These are phyloP conservation scores for Dolichallabes microphthalmus DNA, from an alignment of 2,113 vertebrate genomes.

Conservation along the genomic window DNA sequence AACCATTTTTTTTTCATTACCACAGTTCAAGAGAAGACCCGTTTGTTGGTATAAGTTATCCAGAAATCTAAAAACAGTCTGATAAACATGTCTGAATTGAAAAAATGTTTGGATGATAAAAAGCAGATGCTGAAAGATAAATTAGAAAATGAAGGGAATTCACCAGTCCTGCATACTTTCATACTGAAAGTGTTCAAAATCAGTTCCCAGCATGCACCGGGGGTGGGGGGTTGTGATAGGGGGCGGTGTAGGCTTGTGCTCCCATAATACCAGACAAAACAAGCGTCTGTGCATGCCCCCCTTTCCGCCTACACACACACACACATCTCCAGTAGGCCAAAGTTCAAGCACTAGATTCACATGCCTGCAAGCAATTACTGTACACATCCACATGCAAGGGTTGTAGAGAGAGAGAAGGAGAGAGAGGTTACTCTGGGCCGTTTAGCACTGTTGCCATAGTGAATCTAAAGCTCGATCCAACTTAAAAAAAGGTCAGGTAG, in stretches of 20 bases:
- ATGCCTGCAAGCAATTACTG: slow-evolving; percentile 72
- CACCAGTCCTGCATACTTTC: not conserved
- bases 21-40: not conserved
- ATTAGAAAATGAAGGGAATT: not conserved
- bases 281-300: slow-evolving; percentile 57
- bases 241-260: slow-evolving; percentile 54
- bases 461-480: slow-evolving; percentile 63
- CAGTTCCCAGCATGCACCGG: slow-evolving; percentile 60
- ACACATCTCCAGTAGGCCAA: slow-evolving; percentile 72
- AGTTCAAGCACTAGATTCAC: slow-evolving; percentile 75
- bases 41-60: not conserved
- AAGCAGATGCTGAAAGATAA: not conserved
- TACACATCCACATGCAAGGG: slow-evolving; percentile 62
- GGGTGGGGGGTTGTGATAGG: too few relatives aligned
- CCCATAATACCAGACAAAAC: slow-evolving; percentile 76
- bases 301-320: slow-evolving; percentile 42
- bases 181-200: slow-evolving; percentile 48
- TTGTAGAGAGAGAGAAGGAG: slow-evolving; percentile 43
- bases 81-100: not conserved
- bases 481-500: slow-evolving; percentile 70
- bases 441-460: slow-evolving; percentile 70
- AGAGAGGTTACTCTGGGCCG: slow-evolving; percentile 76
- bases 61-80: not conserved
- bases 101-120: not conserved
- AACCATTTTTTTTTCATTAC: not conserved